Evolutionary conservation across 2,888 invertebrate species (phyloP).

Genomic region (Cephalotes varians): DNA sequence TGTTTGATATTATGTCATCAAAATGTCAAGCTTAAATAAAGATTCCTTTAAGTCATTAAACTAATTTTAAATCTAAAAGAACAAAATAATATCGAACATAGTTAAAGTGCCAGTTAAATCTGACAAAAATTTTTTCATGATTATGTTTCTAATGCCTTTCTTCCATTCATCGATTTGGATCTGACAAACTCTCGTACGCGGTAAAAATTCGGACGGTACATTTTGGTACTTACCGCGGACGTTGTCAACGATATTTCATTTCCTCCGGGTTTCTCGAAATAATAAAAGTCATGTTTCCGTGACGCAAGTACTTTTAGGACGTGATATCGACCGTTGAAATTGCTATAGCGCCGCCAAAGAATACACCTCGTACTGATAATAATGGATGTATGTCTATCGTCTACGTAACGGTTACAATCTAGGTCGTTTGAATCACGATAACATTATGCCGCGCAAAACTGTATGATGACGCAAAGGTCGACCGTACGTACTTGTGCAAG

Average conservation of each 20-base stretch:
- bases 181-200: background rate
- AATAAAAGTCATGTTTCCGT: slow-evolving; percentile 23
- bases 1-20: background rate
- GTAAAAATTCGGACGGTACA: background rate
- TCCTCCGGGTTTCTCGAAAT: slow-evolving; percentile 32
- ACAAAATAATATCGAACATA: background rate
- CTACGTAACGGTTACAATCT: slow-evolving; percentile 44
- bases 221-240: background rate
- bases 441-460: slow-evolving; percentile 19
- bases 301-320: slow-evolving; percentile 35
- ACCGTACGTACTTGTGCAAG: background rate
- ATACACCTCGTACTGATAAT: slow-evolving; percentile 30
- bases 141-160: background rate
- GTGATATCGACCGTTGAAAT: slow-evolving; percentile 33
- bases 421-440: slow-evolving; percentile 45
- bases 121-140: background rate
- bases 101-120: background rate
- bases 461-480: slow-evolving; percentile 12
- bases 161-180: background rate
- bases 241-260: slow-evolving; percentile 42
- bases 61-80: background rate
- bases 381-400: slow-evolving; percentile 33
- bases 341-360: slow-evolving; percentile 11
- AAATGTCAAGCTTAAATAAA: background rate
- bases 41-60: background rate